Conservation (phyloP, 1,140 invertebrate species). For the Ceratosolen solmsi region DNA sequence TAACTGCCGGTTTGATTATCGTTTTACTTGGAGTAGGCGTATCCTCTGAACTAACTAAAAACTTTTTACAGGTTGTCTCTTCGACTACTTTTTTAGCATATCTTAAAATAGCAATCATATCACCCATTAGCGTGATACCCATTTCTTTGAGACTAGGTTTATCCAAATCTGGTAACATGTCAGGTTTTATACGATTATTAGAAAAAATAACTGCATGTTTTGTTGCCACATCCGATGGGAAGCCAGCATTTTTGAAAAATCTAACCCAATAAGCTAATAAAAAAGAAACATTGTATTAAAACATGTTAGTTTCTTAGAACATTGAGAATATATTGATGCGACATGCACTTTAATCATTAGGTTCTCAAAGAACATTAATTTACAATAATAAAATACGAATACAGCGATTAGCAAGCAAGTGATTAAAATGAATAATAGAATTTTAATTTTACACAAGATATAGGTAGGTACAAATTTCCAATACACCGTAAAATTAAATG, state of each 20-base stretch:
- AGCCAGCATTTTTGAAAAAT: slow-evolving; percentile 82
- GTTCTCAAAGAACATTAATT: too few species aligned
- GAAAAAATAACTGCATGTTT: slow-evolving; percentile 83
- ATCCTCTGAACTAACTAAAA: slow-evolving; percentile 68
- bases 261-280: slow-evolving; percentile 77
- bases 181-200: slow-evolving; percentile 82
- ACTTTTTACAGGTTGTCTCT: slow-evolving; percentile 74
- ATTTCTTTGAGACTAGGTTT: slow-evolving; percentile 84
- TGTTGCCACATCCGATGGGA: slow-evolving; percentile 78
- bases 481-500: not conserved
- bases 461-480: not conserved
- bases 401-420: too few species aligned
- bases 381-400: too few species aligned
- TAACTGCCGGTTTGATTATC: slow-evolving; percentile 56
- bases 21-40: slow-evolving; percentile 42
- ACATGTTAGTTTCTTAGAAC: not conserved
- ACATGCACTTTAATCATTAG: too few species aligned
- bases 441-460: too few species aligned
- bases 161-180: slow-evolving; percentile 83
- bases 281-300: slow-evolving; percentile 26
- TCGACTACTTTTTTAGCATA: slow-evolving; percentile 82
- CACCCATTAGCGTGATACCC: slow-evolving; percentile 83
- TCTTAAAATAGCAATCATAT: slow-evolving; percentile 84
- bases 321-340: too few species aligned
- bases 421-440: too few species aligned